Conservation (phyloP, 2,797 vertebrate species). For the Podarcis siculus region DNA sequence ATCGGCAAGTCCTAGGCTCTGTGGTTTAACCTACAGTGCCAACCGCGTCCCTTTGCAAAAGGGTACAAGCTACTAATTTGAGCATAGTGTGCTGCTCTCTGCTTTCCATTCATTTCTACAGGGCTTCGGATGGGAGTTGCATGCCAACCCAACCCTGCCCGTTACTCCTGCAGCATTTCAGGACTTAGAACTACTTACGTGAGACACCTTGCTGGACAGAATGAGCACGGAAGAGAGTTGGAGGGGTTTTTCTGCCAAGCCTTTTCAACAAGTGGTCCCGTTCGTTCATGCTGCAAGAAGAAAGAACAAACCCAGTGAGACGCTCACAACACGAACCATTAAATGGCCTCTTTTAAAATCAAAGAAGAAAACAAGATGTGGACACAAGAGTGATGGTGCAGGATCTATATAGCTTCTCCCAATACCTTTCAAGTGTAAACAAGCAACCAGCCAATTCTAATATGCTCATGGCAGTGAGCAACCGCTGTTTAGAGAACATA, state of each 20-base stretch:
- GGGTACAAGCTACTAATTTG: slow-evolving; percentile 16
- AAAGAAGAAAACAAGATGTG: slow-evolving; percentile 20
- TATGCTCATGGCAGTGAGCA: background rate
- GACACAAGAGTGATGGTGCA: background rate
- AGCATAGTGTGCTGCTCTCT: background rate
- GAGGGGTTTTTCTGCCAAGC: slow-evolving; percentile 95
- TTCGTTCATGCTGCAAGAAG: slow-evolving; percentile 90
- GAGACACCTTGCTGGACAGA: slow-evolving; percentile 94
- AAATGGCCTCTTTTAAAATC: slow-evolving; percentile 29
- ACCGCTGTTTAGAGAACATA: background rate
- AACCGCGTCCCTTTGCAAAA: slow-evolving; percentile 45
- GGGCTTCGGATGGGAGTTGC: too few species aligned
- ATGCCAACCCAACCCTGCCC: accelerated
- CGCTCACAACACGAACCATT: background rate
- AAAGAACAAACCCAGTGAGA: slow-evolving; percentile 58
- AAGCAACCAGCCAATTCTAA: background rate
- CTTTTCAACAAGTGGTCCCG: slow-evolving; percentile 96
- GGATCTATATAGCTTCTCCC: too few species aligned
- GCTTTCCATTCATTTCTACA: slow-evolving; percentile 1
- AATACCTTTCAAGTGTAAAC: background rate
- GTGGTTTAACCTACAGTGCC: too few species aligned
- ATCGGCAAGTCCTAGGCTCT: too few species aligned
- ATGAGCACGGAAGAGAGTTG: slow-evolving; percentile 91
- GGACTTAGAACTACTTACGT: slow-evolving; percentile 87
- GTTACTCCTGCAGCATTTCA: background rate